Evolutionary conservation across 2,888 invertebrate genomes (phyloP), one percentile per base, ranked within the genome.

Genomic region (Lathronympha strigana): DNA sequence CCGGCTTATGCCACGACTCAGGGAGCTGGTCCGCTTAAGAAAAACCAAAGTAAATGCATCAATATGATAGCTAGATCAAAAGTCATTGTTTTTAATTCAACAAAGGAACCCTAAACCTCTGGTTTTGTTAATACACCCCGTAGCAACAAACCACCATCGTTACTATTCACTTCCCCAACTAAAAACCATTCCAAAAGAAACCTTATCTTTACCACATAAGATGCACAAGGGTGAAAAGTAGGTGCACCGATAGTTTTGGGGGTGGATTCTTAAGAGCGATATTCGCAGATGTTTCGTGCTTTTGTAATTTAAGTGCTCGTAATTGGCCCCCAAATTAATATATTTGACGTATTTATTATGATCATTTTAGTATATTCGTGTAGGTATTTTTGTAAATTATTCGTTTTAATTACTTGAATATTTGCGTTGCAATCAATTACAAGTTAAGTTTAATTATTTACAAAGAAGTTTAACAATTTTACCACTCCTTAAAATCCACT

Each of bases 121-220:
- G 74, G 80, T 81, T 79, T 80, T 80, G 76, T 79, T 72, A 73
- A 71, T 73, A 73, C 79, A 79, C 81, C 80, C 79, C 76, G 72
- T 83, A 76, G 82, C 77, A 82, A 83, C 81, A 69, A 69, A 68
- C 60, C 28, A 68, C 73, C 71, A 72, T 67, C 66, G 70, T 68
- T 38, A 62, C 49, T 49, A 43, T 69, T 50, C 70, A 53, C 47
- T 43, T 55, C 33, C 6, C 13, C 15, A 36, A 25, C 31, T 5
- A 49, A 45, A 38, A 51, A 17, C 8, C 17, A 43, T 54, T 31
- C 45, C 1, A 76, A 50, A 68, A 55, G 67, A 19, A 68, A 61
- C 75, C 66, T 66, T 78, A 74, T 68, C 55, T 4, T 60, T 11
- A 36, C 2, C n/a, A 1, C 4, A 49, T 63, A 72, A 9, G 9